Percentiles rank a stretch among this genome's conserved stretches.
Conservation (phyloP, 2,888 invertebrate species). For the Eristalis pertinax region DNA sequence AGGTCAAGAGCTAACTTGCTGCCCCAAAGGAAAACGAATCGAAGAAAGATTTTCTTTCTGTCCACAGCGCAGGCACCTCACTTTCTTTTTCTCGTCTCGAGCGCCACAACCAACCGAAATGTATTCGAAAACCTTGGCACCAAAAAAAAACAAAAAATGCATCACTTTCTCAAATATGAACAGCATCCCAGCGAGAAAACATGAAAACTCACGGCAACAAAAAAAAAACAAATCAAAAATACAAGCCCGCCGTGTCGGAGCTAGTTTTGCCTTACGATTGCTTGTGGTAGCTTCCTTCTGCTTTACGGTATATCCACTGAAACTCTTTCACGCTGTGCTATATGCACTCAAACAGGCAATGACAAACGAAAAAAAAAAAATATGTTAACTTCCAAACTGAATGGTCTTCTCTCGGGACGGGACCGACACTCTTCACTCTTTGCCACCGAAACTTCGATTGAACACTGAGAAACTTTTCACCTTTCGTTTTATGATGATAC, state of each 20-base stretch:
- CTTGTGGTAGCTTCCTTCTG: slow-evolving; percentile 31
- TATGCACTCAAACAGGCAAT: slow-evolving; percentile 36
- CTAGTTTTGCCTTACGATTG: slow-evolving; percentile 27
- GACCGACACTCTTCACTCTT: slow-evolving; percentile 67
- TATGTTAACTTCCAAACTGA: neutral
- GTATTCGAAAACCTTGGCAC: slow-evolving; percentile 21
- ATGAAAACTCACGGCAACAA: slow-evolving; percentile 25
- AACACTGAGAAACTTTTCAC: slow-evolving; percentile 67
- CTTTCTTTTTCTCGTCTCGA: slow-evolving; percentile 55
- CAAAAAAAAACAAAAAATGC: slow-evolving; percentile 15
- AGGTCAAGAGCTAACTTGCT: slow-evolving; percentile 48
- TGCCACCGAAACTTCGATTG: slow-evolving; percentile 65
- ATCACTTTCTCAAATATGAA: slow-evolving; percentile 35
- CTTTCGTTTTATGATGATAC: slow-evolving; percentile 69
- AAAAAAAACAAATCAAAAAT: slow-evolving; percentile 35
- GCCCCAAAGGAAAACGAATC: slow-evolving; percentile 29
- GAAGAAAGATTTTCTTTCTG: slow-evolving; percentile 32
- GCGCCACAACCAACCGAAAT: slow-evolving; percentile 1
- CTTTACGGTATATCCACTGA: slow-evolving; percentile 45
- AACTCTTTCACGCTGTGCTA: slow-evolving; percentile 14
- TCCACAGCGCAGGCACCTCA: slow-evolving; percentile 28
- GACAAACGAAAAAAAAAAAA: slow-evolving; percentile 1
- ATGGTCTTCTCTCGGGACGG: slow-evolving; percentile 2
- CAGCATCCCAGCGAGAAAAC: neutral
- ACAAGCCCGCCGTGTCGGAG: slow-evolving; percentile 45